phyloP scores from a whole-genome alignment of 2,888 invertebrate species.

The Drosophila affinis region DNA sequence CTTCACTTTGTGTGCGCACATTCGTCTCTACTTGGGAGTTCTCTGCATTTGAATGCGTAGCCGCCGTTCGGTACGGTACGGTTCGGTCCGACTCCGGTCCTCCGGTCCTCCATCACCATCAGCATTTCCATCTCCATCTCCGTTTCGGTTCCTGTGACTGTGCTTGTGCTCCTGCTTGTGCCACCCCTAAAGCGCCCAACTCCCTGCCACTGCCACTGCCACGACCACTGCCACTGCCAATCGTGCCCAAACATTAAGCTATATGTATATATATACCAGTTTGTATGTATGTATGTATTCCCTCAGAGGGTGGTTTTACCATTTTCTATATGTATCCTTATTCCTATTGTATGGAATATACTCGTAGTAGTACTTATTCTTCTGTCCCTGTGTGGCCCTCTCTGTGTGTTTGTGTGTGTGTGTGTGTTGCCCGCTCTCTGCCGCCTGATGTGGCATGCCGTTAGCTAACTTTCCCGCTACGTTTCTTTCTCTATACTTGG shows the following conservation, averaged over 20 bases:
- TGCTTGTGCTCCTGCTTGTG: slow-evolving; percentile 1
- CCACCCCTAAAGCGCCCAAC: slow-evolving; percentile 26
- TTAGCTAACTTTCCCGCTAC: slow-evolving; percentile 61
- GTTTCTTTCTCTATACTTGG: slow-evolving; percentile 66
- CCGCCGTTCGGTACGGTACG: slow-evolving; percentile 19
- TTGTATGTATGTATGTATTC: slow-evolving; percentile 18
- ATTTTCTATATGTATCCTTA: slow-evolving; percentile 59
- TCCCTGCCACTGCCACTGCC: slow-evolving; percentile 2
- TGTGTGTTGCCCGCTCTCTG: slow-evolving; percentile 18
- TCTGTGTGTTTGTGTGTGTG: slow-evolving; percentile 38
- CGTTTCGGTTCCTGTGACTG: slow-evolving; percentile 20
- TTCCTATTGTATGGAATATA: slow-evolving; percentile 52
- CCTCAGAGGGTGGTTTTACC: slow-evolving; percentile 72
- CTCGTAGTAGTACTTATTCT: slow-evolving; percentile 40
- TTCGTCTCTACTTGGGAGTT: slow-evolving; percentile 50
- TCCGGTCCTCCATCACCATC: slow-evolving; percentile 13
- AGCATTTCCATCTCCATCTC: slow-evolving; percentile 27
- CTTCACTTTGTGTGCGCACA: slow-evolving; percentile 43
- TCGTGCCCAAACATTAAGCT: slow-evolving; percentile 56
- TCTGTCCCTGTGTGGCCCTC: slow-evolving; percentile 29
- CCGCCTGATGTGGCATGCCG: slow-evolving; percentile 50
- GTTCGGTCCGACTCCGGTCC: slow-evolving; percentile 9
- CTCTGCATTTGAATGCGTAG: slow-evolving; percentile 52
- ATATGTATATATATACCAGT: slow-evolving; percentile 14
- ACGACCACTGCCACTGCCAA: slow-evolving; percentile 31